Evolutionary conservation across 2,797 vertebrate genomes (phyloP).

Genomic region (Phrynocephalus guinanensis): DNA sequence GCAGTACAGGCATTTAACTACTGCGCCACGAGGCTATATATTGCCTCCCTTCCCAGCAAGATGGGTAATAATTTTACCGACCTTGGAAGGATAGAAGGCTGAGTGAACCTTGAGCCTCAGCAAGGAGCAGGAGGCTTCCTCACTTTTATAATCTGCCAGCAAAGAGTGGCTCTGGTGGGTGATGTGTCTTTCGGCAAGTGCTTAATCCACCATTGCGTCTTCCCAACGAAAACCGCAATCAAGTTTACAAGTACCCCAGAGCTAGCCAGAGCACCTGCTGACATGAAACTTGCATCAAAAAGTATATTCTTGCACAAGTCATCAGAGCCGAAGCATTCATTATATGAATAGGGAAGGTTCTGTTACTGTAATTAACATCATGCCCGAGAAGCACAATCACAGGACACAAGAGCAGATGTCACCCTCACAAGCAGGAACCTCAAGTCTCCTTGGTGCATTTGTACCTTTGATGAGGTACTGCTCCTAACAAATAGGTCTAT

Average conservation of each 20-base stretch:
- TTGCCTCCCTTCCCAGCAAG: too few species aligned
- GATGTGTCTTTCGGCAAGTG: too few species aligned
- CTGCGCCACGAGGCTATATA: too few species aligned
- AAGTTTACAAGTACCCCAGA: neutral
- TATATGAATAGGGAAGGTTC: too few species aligned
- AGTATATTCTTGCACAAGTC: neutral
- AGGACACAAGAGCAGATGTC: too few species aligned
- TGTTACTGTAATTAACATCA: too few species aligned
- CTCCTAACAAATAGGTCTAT: neutral
- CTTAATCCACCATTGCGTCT: neutral
- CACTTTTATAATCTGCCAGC: neutral
- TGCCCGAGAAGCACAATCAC: neutral
- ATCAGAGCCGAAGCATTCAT: neutral
- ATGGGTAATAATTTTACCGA: too few species aligned
- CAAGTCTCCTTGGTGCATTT: neutral
- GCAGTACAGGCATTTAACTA: too few species aligned
- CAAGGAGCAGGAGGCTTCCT: neutral
- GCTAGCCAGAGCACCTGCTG: neutral
- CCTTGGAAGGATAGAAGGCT: too few species aligned
- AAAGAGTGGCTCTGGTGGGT: too few species aligned
- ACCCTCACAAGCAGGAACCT: neutral
- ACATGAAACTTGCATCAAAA: neutral
- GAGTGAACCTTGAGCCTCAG: neutral
- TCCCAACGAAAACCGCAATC: neutral
- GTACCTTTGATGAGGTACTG: too few species aligned